Percentiles rank a stretch among this genome's conserved stretches.
These are phyloP conservation scores for Bombus picipes DNA, from an alignment of 1,140 invertebrate genomes.

Conservation along the genomic window DNA sequence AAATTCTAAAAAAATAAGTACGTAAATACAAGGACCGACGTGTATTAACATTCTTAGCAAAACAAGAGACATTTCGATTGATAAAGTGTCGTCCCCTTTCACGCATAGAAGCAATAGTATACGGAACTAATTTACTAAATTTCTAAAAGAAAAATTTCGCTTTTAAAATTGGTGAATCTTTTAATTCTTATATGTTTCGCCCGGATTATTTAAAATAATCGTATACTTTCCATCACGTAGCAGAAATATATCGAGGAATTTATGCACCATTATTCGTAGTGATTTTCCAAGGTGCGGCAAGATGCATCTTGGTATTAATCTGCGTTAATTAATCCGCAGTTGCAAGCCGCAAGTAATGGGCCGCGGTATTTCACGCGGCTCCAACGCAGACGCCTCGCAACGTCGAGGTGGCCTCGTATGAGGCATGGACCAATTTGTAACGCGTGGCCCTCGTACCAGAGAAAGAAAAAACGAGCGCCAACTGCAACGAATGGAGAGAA, in stretches of 20 bases:
- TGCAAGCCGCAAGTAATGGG: constrained; percentile 78
- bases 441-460: constrained; percentile 36
- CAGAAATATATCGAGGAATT: not conserved
- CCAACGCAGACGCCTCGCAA: constrained; percentile 50
- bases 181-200: no score
- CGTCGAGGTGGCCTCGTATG: constrained; percentile 68
- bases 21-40: no score
- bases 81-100: not conserved
- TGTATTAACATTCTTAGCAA: no score
- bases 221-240: not conserved
- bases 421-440: constrained; percentile 79
- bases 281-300: constrained; percentile 28
- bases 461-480: constrained; percentile 25
- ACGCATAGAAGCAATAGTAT: not conserved
- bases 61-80: not conserved
- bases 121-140: not conserved
- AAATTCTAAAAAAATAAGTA: no score
- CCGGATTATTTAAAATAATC: not conserved
- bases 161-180: no score
- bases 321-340: constrained; percentile 71
- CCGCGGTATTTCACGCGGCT: constrained; percentile 72
- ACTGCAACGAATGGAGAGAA: constrained; percentile 40
- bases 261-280: not conserved
- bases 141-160: not conserved
- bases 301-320: constrained; percentile 71